These are phyloP conservation scores for Gasteruption jaculator DNA, from an alignment of 2,888 invertebrate genomes.

Conservation along the genomic window DNA sequence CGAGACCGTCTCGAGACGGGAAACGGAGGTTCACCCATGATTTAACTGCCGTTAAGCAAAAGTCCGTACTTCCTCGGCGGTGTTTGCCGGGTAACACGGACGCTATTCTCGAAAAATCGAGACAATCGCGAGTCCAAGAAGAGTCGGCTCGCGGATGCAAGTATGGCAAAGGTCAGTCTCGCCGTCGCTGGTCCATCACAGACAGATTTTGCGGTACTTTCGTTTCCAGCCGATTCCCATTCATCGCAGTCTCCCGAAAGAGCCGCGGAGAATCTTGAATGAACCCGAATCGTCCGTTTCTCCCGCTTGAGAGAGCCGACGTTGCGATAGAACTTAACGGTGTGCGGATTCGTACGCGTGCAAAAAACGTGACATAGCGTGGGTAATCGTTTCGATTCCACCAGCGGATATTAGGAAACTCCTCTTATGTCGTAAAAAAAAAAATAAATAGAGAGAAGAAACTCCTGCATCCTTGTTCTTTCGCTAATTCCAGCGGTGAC, in stretches of 20 bases:
- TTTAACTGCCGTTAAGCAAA: slow-evolving; percentile 38
- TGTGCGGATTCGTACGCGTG: slow-evolving; percentile 33
- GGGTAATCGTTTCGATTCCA: slow-evolving; percentile 45
- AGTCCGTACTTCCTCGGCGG: slow-evolving; percentile 36
- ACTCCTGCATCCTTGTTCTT: slow-evolving; percentile 37
- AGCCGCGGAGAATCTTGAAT: too few relatives aligned
- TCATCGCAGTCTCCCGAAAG: too few relatives aligned
- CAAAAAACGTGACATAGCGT: slow-evolving; percentile 28
- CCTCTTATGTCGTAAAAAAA: slow-evolving; percentile 28
- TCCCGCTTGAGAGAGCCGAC: neutral
- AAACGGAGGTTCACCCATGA: slow-evolving; percentile 38
- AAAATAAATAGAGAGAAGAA: slow-evolving; percentile 31
- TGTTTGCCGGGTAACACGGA: neutral
- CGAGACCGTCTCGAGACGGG: slow-evolving; percentile 25
- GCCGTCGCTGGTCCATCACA: too few relatives aligned
- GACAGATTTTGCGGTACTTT: too few relatives aligned
- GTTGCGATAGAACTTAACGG: slow-evolving; percentile 12
- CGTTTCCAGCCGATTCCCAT: too few relatives aligned
- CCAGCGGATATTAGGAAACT: slow-evolving; percentile 48
- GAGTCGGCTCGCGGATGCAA: too few relatives aligned
- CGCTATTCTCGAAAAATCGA: neutral
- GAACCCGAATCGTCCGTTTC: slow-evolving; percentile 8
- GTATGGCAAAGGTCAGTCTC: too few relatives aligned
- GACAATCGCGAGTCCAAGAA: too few relatives aligned
- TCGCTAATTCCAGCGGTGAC: too few relatives aligned